Evolutionary conservation across 1,140 invertebrate species (phyloP).

Genomic region (Lordiphosa mommai): DNA sequence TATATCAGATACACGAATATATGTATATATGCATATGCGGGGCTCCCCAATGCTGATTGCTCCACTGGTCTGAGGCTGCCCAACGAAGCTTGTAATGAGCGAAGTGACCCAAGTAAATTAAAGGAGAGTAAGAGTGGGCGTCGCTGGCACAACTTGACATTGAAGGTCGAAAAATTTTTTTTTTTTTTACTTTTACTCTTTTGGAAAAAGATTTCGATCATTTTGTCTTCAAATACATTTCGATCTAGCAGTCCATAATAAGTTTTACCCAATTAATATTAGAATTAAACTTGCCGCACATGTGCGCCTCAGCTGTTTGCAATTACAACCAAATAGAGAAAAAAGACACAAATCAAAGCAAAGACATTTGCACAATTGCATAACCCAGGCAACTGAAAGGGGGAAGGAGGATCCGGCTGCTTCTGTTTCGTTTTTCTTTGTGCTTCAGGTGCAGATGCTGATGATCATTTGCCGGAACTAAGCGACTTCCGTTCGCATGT

Average conservation of each 20-base stretch:
- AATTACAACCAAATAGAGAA: slow-evolving; percentile 45
- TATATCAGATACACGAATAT: slow-evolving; percentile 17
- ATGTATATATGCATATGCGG: slow-evolving; percentile 10
- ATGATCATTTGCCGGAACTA: slow-evolving; percentile 61
- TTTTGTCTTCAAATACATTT: too few species aligned
- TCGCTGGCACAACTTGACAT: too few species aligned
- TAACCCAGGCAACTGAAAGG: slow-evolving; percentile 37
- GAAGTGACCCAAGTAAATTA: slow-evolving; percentile 21
- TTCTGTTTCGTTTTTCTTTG: neutral
- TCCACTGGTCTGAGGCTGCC: slow-evolving; percentile 15
- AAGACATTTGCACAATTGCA: slow-evolving; percentile 50
- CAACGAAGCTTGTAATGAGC: slow-evolving; percentile 52
- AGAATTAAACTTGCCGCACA: slow-evolving; percentile 47
- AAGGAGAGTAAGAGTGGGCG: too few species aligned
- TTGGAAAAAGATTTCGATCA: too few species aligned
- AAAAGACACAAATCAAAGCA: slow-evolving; percentile 53
- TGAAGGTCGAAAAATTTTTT: too few species aligned
- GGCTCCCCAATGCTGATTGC: slow-evolving; percentile 12
- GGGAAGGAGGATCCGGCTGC: neutral
- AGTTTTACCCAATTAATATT: neutral
- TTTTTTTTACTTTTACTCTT: too few species aligned
- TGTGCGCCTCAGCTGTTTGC: slow-evolving; percentile 68
- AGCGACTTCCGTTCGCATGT: slow-evolving; percentile 56
- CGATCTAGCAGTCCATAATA: too few species aligned
- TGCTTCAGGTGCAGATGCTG: slow-evolving; percentile 43